These are phyloP conservation scores for Zaprionus ornatus DNA, from an alignment of 1,140 invertebrate genomes.

Conservation along the genomic window DNA sequence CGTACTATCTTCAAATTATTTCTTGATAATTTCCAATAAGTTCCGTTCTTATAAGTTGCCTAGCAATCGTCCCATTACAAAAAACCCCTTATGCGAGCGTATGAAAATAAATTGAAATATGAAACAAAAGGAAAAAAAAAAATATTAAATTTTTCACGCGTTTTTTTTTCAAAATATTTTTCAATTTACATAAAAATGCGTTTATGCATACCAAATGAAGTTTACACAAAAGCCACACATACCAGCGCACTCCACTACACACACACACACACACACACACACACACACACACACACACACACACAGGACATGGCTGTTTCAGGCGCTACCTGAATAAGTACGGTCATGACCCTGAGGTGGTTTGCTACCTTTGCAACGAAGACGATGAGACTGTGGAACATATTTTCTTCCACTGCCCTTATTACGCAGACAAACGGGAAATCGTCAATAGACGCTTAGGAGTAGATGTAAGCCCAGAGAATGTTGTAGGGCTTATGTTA, in stretches of 20 bases:
- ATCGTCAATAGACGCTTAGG: too few relatives aligned
- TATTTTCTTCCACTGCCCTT: too few relatives aligned
- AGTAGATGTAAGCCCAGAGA: too few relatives aligned
- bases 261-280: constrained; percentile 1
- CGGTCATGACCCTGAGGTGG: too few relatives aligned
- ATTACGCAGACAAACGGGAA: too few relatives aligned
- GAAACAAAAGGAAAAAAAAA: constrained; percentile 8
- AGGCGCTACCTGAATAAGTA: too few relatives aligned
- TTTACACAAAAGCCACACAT: constrained; percentile 42
- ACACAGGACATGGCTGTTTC: too few relatives aligned
- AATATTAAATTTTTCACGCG: not conserved
- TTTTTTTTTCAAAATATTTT: constrained; percentile 66
- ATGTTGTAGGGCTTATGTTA: too few relatives aligned
- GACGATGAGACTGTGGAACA: too few relatives aligned
- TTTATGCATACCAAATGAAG: constrained; percentile 78
- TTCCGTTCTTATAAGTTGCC: not conserved
- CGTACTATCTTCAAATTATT: not conserved
- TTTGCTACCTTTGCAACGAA: too few relatives aligned
- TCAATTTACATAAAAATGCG: constrained; percentile 80
- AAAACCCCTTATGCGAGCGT: not conserved
- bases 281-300: too few relatives aligned
- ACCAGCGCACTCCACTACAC: not conserved
- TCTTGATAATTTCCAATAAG: not conserved
- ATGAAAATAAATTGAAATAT: not conserved
- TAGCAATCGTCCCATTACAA: not conserved